These are phyloP conservation scores for Phalacrocorax brasilianus DNA, from an alignment of 2,113 vertebrate species.

Conservation along the genomic window DNA sequence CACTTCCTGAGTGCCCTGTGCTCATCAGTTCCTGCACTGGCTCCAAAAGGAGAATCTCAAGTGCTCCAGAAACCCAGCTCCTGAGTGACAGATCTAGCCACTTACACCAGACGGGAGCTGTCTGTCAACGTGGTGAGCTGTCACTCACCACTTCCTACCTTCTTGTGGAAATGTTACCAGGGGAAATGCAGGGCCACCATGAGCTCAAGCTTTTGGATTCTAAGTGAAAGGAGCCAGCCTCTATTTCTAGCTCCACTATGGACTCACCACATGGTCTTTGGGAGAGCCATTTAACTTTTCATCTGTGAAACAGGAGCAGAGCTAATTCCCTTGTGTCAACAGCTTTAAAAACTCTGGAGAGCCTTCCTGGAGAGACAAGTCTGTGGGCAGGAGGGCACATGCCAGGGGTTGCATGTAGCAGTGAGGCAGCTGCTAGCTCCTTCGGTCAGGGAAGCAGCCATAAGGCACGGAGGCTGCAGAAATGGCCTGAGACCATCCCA, in stretches of 20 bases:
- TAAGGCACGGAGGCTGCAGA: neutral
- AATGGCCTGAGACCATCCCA: neutral
- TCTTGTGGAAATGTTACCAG: neutral
- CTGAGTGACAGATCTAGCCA: conserved; percentile 47
- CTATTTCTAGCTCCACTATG: conserved; percentile 25
- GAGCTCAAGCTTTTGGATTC: conserved; percentile 27
- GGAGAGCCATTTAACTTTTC: neutral
- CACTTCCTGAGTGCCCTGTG: conserved; percentile 49
- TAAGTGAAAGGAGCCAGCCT: neutral
- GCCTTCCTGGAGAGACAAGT: neutral
- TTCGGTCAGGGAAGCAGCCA: neutral
- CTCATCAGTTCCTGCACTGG: conserved; percentile 35
- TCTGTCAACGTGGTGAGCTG: conserved; percentile 29
- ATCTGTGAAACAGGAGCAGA: conserved; percentile 3
- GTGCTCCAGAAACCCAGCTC: conserved; percentile 59
- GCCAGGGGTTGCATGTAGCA: neutral
- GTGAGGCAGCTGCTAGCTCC: neutral
- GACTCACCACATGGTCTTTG: neutral
- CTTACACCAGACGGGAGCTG: conserved; percentile 53
- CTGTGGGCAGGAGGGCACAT: neutral
- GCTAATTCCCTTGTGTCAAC: neutral
- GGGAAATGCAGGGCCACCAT: neutral
- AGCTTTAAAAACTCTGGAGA: conserved; percentile 8
- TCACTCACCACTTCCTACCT: conserved; percentile 53
- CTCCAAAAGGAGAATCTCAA: conserved; percentile 60